Base-by-base conservation (phyloP, 2,113 vertebrate genomes). In the Pardalotus punctatus region DNA sequence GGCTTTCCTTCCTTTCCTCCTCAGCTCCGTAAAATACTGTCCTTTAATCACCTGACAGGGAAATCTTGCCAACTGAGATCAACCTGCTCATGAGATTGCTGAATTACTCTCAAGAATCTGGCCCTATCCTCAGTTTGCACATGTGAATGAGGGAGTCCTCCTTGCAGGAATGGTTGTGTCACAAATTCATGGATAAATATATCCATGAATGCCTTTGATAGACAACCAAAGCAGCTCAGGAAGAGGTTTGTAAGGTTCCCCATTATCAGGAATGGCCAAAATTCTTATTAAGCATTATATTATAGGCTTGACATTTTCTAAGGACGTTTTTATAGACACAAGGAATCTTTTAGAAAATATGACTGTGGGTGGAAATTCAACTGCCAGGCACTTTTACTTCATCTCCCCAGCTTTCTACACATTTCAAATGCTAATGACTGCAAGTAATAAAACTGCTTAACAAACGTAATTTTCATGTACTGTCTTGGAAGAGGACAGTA, bases 191-290 rank as follows among this genome's bases (percentile, higher is more conserved):
- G 6, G 17, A 3, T 40, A 64, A 40, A 12, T 16, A 14, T 50
- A n/a, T 7, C 3, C 0, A 3, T 54, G 18, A 47, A 65, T 2
- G 6, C 1, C 11, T 86, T 48, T 64, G 11, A 4, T 24, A 65
- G 69, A 40, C 22, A 56, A 8, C 16, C 28, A 61, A 4, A 19
- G 29, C 42, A 71, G 29, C 13, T 47, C 48, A 57, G 10, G 5
- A 80, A 47, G 27, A 73, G 6, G 1, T 78, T 72, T 58, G 5
- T 47, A 65, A 81, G 11, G 1, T 53, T 84, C 85, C 27, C 5
- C 8, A 7, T 28, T 64, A 57, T 5, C 15, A 73, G 11, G 18
- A 86, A 66, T 21, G 17, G 21, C 7, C 24, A 73, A 72, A 80
- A 86, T 61, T 76, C 21, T 38, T 83, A 38, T 42, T 62, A 61